Evolutionary conservation across 2,888 invertebrate genomes (phyloP).

Genomic region (Thalpophila matura): DNA sequence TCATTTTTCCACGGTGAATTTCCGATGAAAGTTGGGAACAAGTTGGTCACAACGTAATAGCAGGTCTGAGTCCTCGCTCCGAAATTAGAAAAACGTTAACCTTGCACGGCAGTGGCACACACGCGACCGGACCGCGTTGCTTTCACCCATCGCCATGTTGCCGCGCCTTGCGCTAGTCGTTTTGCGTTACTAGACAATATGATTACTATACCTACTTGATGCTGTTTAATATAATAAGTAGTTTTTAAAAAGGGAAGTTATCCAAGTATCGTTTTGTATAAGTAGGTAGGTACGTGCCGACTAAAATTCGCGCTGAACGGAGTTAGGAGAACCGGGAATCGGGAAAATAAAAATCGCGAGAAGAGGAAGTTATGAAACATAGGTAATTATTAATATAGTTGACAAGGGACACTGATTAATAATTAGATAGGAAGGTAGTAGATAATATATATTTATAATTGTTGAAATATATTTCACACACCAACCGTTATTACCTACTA

Average conservation of each 20-base stretch:
- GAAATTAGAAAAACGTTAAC: constrained; percentile 88
- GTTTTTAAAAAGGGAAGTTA: neutral
- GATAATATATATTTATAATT: no score
- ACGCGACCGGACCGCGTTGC: constrained; percentile 80
- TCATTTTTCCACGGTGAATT: constrained; percentile 82
- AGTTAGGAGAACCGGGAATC: no score
- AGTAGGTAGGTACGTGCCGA: no score
- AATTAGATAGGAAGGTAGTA: no score
- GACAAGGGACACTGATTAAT: no score
- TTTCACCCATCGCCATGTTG: constrained; percentile 85
- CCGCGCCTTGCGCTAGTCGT: constrained; percentile 66
- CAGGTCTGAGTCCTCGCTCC: constrained; percentile 81
- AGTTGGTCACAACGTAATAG: constrained; percentile 76
- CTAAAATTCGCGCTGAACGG: no score
- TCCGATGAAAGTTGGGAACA: constrained; percentile 83
- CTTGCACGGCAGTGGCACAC: constrained; percentile 83
- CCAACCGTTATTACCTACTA: no score
- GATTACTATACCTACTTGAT: constrained; percentile 70
- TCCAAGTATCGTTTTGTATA: neutral
- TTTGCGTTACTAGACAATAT: constrained; percentile 79
- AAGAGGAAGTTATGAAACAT: no score
- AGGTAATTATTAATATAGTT: no score
- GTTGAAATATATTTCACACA: no score
- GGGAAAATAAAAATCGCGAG: no score
- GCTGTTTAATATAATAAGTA: constrained; percentile 12